Percentiles rank a stretch among this genome's conserved stretches.
These are phyloP conservation scores for Gulo gulo DNA, from an alignment of 2,113 vertebrate genomes.

Conservation along the genomic window DNA sequence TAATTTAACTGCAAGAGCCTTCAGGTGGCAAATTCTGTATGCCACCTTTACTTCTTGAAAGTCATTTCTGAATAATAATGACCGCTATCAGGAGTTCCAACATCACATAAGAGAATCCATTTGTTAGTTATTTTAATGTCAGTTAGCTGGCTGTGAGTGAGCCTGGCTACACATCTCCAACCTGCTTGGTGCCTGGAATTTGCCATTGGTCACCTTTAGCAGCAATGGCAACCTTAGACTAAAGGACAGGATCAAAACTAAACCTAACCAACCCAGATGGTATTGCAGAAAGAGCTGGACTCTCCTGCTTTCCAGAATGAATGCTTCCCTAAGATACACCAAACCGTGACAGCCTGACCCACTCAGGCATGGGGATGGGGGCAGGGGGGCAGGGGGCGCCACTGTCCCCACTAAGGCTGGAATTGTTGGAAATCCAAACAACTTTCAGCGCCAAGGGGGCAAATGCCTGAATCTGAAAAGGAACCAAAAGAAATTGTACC, in stretches of 20 bases:
- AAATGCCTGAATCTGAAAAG: slow-evolving; percentile 69
- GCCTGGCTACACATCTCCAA: slow-evolving; percentile 56
- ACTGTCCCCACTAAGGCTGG: slow-evolving; percentile 33
- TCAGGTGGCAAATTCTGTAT: slow-evolving; percentile 17
- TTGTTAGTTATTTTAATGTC: slow-evolving; percentile 66
- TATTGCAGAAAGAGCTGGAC: neutral
- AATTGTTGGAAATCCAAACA: slow-evolving; percentile 30
- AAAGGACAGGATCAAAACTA: neutral
- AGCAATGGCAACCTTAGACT: slow-evolving; percentile 38
- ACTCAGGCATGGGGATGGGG: neutral
- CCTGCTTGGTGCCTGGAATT: slow-evolving; percentile 17
- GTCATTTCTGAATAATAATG: slow-evolving; percentile 44
- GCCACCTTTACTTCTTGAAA: neutral
- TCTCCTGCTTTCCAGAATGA: slow-evolving; percentile 35
- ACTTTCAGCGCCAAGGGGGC: slow-evolving; percentile 43
- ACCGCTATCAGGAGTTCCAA: slow-evolving; percentile 18
- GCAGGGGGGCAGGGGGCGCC: neutral
- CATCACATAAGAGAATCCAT: slow-evolving; percentile 41
- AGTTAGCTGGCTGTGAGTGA: slow-evolving; percentile 43
- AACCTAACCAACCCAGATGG: neutral
- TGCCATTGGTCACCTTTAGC: slow-evolving; percentile 44
- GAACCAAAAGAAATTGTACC: slow-evolving; percentile 76
- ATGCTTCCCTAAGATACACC: slow-evolving; percentile 25
- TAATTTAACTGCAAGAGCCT: slow-evolving; percentile 42
- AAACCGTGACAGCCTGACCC: slow-evolving; percentile 21